A percentile compares a stretch with the other conserved stretches of the same genome.
Conservation (phyloP, 2,113 vertebrate genomes). For the Podocnemis expansa region DNA sequence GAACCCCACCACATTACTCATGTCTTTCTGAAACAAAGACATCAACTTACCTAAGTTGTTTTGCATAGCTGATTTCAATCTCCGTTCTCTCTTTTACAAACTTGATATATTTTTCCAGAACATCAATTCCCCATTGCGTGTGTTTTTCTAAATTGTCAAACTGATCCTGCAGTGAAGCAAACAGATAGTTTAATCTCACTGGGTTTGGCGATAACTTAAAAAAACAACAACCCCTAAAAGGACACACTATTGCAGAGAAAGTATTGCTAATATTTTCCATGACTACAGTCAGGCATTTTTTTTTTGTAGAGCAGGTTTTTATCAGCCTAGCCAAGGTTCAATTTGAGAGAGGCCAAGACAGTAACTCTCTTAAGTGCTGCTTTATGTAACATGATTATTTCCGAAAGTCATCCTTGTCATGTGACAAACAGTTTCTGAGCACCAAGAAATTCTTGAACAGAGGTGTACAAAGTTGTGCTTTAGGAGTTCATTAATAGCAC, state of each 20-base stretch:
- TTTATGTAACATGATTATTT: neutral
- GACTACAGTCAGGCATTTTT: neutral
- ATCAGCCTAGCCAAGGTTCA: constrained; percentile 34
- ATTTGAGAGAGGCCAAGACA: neutral
- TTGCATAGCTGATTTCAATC: constrained; percentile 97
- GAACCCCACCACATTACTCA: neutral
- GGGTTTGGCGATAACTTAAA: neutral
- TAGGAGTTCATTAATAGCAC: neutral
- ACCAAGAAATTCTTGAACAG: neutral
- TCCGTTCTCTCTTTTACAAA: constrained; percentile 96
- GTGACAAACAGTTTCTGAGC: neutral
- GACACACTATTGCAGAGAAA: neutral
- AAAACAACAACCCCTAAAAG: neutral
- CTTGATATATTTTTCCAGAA: constrained; percentile 95
- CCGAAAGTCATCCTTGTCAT: neutral
- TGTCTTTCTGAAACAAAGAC: neutral
- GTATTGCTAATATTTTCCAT: constrained; percentile 49
- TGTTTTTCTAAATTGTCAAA: constrained; percentile 98
- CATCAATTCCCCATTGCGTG: constrained; percentile 95
- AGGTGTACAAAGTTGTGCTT: neutral
- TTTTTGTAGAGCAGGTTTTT: neutral
- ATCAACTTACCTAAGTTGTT: constrained; percentile 96
- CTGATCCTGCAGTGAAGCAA: constrained; percentile 86
- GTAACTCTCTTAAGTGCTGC: neutral
- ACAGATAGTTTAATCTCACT: constrained; percentile 28